Evolutionary conservation across 2,888 invertebrate species (phyloP).

Genomic region (Neocrepidodera transversa): DNA sequence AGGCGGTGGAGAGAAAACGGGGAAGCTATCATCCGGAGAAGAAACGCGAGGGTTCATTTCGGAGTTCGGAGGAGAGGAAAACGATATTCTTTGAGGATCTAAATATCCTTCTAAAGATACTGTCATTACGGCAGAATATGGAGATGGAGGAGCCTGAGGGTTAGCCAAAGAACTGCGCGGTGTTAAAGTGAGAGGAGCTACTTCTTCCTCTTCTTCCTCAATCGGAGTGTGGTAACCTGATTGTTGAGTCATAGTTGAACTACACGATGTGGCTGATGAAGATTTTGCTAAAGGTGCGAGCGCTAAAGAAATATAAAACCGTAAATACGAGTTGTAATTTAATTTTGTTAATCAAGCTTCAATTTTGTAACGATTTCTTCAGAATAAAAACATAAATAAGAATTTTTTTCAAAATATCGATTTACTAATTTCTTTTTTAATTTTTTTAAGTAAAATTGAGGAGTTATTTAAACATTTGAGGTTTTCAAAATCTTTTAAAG

Average conservation of each 20-base stretch:
- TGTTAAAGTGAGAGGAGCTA: slow-evolving; percentile 61
- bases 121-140: slow-evolving; percentile 84
- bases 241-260: slow-evolving; percentile 68
- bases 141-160: slow-evolving; percentile 70
- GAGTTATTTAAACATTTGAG: no score
- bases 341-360: background rate
- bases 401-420: no score
- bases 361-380: no score
- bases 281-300: slow-evolving; percentile 65
- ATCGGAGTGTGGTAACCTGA: slow-evolving; percentile 82
- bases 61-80: slow-evolving; percentile 79
- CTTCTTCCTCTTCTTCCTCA: slow-evolving; percentile 63
- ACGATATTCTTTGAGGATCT: slow-evolving; percentile 82
- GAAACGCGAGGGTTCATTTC: slow-evolving; percentile 72
- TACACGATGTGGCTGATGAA: slow-evolving; percentile 68
- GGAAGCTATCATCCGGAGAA: slow-evolving; percentile 82
- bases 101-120: slow-evolving; percentile 85
- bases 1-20: slow-evolving; percentile 85
- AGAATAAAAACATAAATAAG: no score
- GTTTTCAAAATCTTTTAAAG: no score
- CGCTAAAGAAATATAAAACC: slow-evolving; percentile 30
- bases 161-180: slow-evolving; percentile 65
- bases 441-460: no score
- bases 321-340: background rate
- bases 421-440: no score